Evolutionary conservation across 1,140 invertebrate genomes (phyloP).

Genomic region (Homalodisca vitripennis): DNA sequence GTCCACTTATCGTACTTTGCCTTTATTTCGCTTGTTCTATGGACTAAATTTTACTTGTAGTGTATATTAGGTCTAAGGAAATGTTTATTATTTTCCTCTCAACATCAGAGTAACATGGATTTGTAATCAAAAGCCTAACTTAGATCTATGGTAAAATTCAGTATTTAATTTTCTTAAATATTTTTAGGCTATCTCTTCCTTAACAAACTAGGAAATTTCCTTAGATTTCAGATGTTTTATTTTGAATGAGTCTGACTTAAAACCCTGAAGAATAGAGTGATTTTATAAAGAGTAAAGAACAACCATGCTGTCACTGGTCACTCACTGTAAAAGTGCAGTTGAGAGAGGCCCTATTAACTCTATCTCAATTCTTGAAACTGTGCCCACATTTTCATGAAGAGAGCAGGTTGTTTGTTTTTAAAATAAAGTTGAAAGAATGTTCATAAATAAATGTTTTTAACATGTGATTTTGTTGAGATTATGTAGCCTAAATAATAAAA

Average conservation of each 20-base stretch:
- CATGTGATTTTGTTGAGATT: too few relatives aligned
- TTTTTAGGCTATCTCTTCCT: not conserved
- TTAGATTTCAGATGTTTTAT: not conserved
- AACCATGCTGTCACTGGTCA: too few relatives aligned
- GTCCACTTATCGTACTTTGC: not conserved
- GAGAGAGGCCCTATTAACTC: too few relatives aligned
- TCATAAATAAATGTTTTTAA: too few relatives aligned
- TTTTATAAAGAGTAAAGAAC: too few relatives aligned
- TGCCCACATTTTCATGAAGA: too few relatives aligned
- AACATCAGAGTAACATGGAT: not conserved
- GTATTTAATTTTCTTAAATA: not conserved
- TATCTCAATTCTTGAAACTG: too few relatives aligned
- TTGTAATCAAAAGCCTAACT: not conserved
- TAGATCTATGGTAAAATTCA: not conserved
- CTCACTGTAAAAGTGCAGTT: too few relatives aligned
- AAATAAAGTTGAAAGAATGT: too few relatives aligned
- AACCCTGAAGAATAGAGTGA: not conserved
- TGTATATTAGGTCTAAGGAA: not conserved
- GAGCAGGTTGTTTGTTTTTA: too few relatives aligned
- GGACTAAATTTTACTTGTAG: not conserved
- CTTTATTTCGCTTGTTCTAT: not conserved
- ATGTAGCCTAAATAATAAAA: too few relatives aligned
- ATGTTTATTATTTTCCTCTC: not conserved
- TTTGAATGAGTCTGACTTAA: not conserved
- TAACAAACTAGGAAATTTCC: not conserved